phyloP scores from a whole-genome alignment of 2,797 vertebrate species.

The Falco columbarius region DNA sequence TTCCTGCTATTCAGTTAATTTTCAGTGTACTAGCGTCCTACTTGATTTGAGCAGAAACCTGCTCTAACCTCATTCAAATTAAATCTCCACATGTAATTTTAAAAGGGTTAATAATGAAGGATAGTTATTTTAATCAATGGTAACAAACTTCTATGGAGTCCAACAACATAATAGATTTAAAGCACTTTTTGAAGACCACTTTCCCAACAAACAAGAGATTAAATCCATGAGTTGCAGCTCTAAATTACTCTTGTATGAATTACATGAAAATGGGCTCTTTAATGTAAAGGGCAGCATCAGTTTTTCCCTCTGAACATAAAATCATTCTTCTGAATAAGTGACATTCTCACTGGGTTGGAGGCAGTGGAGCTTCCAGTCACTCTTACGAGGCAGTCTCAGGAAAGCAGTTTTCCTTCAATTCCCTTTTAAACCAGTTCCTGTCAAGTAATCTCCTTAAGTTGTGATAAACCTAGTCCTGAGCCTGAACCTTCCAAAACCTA shows the following conservation, averaged over 20 bases:
- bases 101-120: neutral
- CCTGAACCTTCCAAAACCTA: neutral
- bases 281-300: neutral
- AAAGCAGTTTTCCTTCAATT: neutral
- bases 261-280: neutral
- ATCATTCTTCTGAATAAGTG: neutral
- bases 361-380: neutral
- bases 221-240: neutral
- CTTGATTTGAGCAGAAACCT: neutral
- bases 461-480: neutral
- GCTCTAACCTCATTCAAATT: neutral
- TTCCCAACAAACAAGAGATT: neutral
- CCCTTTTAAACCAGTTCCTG: neutral
- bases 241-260: neutral
- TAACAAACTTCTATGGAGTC: neutral
- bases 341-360: neutral
- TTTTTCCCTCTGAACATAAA: neutral
- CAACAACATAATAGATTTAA: slow-evolving; percentile 6
- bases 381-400: neutral
- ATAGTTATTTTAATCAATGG: slow-evolving; percentile 8
- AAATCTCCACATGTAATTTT: neutral
- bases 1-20: neutral
- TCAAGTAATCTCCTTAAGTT: neutral
- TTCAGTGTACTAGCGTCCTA: neutral
- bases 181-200: slow-evolving; percentile 24